A percentile compares a stretch with the other conserved stretches of the same genome.
Conservation (phyloP, 2,888 invertebrate genomes). For the Nomada fabriciana region DNA sequence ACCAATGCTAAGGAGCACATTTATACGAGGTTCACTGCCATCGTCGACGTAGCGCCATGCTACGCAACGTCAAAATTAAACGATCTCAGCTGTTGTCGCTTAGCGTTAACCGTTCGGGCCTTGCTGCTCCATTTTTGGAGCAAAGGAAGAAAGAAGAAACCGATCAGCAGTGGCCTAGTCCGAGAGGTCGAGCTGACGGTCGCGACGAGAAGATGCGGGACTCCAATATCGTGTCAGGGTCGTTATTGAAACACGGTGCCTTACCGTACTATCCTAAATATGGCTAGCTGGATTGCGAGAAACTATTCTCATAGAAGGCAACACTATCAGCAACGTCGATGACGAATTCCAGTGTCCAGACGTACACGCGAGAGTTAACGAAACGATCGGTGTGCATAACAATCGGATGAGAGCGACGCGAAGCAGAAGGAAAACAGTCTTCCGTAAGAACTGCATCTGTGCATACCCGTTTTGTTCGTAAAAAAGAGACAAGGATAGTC, state of each 20-base stretch:
- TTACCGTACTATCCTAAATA: no score
- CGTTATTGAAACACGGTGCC: no score
- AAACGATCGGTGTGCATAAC: neutral
- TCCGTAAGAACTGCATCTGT: neutral
- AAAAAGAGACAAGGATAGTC: neutral
- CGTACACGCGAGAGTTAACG: neutral
- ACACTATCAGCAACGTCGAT: neutral
- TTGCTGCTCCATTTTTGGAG: neutral
- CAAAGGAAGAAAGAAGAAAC: no score
- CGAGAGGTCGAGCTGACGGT: no score
- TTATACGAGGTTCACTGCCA: conserved; percentile 38
- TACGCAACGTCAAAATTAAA: neutral
- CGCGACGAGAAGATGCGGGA: no score
- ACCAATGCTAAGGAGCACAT: neutral
- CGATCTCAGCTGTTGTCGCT: neutral
- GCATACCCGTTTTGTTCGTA: conserved; percentile 1
- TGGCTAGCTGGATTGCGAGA: no score
- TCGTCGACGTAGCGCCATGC: conserved; percentile 24
- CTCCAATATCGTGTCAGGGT: no score
- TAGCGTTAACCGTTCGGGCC: neutral
- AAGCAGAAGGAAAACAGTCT: conserved; percentile 7
- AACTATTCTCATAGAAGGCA: neutral
- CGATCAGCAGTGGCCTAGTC: no score
- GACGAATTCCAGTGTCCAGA: conserved; percentile 5
- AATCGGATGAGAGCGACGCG: conserved; percentile 9